Base-by-base conservation (phyloP, 1,140 invertebrate genomes). In the Plectrocnemia conspersa region DNA sequence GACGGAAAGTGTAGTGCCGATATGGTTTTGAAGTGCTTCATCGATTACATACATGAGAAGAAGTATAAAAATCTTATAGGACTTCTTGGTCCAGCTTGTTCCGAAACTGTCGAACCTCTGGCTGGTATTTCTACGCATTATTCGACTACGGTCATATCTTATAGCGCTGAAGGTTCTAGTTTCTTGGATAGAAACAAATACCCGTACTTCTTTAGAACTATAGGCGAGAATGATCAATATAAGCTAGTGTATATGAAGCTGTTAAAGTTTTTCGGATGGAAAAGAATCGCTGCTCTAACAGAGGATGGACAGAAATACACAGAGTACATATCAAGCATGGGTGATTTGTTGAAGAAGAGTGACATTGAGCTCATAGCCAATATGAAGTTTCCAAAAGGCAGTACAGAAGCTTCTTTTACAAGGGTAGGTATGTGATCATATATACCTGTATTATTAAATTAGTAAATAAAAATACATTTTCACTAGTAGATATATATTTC, bases 161-260 rank as follows among this genome's bases (percentile, higher is more conserved):
- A 91, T 66, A 85, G 84, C 52, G 89, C 88, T 1, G 88, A 91
- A 65, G 86, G 86, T 0, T 78, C 81, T 1, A 80, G 77, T 41
- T 83, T 89, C 61, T 80, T 78, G 0, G 82, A 90, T 68, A 74
- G 83, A 15, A 66, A 74, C 0, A 82, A 81, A 48, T 91, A 90
- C 73, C 88, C 88, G 0, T 89, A 85, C 63, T 91, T 92, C 68
- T 91, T 88, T 65, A 68, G 88, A 1, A 92, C 89, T 1, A 88
- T 91, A 56, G 88, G 88, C 1, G 85, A 88, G 64, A 88, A 90
- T 63, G 80, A 79, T 22, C 81, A 88, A 53, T 89, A 88, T 65
- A 80, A 82, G 46, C 74, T 79, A 63, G 85, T 88, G 1, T 89
- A 88, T 65, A 65, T 83, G 40, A 66, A 80, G 36, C 66, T 89